phyloP scores from a whole-genome alignment of 2,113 vertebrate genomes.

The Sialia sialis region DNA sequence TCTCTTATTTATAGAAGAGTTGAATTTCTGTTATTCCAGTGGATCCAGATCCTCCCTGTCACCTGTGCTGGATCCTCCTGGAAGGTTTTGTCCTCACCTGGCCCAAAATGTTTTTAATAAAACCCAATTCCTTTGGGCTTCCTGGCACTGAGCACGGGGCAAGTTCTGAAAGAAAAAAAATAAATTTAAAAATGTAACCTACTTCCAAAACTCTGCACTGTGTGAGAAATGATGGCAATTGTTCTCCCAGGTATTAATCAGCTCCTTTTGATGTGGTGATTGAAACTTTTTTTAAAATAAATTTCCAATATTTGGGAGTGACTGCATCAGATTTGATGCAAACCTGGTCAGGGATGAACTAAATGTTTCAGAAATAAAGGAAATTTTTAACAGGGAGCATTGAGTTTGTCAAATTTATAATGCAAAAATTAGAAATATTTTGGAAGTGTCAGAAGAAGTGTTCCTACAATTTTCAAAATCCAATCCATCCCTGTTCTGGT shows the following conservation, averaged over 20 bases:
- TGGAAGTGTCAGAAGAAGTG: background rate
- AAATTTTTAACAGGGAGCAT: background rate
- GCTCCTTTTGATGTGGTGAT: background rate
- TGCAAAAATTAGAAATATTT: background rate
- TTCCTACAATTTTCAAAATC: background rate
- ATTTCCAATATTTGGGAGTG: background rate
- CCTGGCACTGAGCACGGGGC: background rate
- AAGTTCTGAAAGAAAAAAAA: background rate
- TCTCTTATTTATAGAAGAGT: background rate
- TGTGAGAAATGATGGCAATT: background rate
- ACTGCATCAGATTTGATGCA: background rate
- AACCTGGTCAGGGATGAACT: background rate
- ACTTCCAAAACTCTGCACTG: background rate
- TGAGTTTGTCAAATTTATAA: background rate
- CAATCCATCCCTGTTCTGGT: background rate
- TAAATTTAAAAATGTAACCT: background rate
- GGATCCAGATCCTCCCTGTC: background rate
- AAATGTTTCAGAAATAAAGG: background rate
- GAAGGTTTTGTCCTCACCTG: background rate
- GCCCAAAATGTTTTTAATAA: background rate
- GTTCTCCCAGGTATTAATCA: background rate
- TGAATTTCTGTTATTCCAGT: background rate
- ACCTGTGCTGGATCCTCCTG: background rate
- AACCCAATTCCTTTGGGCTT: background rate
- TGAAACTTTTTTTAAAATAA: background rate